phyloP scores from a whole-genome alignment of 1,140 invertebrate species.

The Aphidius ervi region DNA sequence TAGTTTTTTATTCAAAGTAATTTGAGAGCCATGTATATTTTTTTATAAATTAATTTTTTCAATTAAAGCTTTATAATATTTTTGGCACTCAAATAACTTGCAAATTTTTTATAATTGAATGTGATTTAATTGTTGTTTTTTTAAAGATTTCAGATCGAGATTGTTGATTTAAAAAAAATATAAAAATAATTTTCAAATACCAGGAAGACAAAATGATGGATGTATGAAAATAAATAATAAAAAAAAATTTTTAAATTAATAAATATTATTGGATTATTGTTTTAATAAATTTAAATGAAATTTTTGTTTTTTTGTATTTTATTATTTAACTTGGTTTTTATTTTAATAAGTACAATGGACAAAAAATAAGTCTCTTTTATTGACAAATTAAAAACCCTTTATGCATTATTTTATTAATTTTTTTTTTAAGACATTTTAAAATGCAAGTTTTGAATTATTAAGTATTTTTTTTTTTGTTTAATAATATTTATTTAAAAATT shows the following conservation, averaged over 20 bases:
- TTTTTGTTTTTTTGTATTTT: conserved; percentile 1
- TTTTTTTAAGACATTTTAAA: too few species aligned
- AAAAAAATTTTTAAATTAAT: too few species aligned
- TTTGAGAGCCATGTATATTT: neutral
- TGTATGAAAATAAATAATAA: too few species aligned
- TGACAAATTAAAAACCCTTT: too few species aligned
- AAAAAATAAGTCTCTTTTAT: conserved; percentile 11
- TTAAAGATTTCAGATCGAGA: conserved; percentile 36
- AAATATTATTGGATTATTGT: neutral
- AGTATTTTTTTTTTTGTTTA: neutral
- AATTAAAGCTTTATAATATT: neutral
- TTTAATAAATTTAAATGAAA: neutral
- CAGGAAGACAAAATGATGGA: too few species aligned
- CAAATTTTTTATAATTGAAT: conserved; percentile 6
- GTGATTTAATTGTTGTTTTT: conserved; percentile 26
- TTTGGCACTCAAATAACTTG: neutral
- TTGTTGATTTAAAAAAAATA: too few species aligned
- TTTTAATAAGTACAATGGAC: conserved; percentile 10
- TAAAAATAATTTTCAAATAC: too few species aligned
- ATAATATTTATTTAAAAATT: neutral
- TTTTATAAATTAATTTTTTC: neutral
- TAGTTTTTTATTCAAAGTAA: neutral
- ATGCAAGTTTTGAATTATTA: too few species aligned
- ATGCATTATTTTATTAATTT: too few species aligned
- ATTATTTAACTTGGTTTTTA: neutral